phyloP scores from a whole-genome alignment of 2,797 vertebrate genomes.

The Erethizon dorsatum region DNA sequence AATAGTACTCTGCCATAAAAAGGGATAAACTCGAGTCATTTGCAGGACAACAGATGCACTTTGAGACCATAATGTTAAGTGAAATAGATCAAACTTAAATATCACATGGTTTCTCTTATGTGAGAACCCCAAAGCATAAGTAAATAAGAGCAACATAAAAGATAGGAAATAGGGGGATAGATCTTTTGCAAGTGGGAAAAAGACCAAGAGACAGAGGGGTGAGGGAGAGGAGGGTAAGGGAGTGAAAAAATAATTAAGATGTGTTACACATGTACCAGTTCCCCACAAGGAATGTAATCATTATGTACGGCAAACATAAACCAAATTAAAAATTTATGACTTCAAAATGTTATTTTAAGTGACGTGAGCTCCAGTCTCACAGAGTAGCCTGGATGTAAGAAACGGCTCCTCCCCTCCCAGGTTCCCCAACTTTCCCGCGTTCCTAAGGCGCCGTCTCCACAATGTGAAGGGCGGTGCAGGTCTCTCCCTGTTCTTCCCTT shows the following conservation, averaged over 20 bases:
- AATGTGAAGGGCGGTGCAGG: background rate
- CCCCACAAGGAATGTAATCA: background rate
- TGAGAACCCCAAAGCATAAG: background rate
- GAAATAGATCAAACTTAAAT: background rate
- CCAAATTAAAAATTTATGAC: background rate
- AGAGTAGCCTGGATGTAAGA: background rate
- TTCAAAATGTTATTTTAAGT: constrained; percentile 20
- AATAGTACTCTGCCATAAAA: background rate
- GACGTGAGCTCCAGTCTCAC: background rate
- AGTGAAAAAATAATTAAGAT: background rate
- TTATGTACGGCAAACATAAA: background rate
- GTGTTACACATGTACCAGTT: background rate
- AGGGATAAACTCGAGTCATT: background rate
- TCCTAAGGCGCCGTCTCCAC: background rate
- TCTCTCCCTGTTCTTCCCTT: background rate
- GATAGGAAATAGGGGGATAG: background rate
- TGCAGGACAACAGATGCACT: background rate
- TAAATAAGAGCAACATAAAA: background rate
- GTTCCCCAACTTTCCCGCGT: background rate
- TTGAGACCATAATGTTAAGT: background rate
- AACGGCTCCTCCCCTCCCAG: background rate
- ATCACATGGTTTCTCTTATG: background rate
- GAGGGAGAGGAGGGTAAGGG: background rate
- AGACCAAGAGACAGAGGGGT: background rate
- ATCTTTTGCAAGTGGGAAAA: background rate